These are phyloP conservation scores for Butastur rufipennis DNA, from an alignment of 2,113 vertebrate genomes.

Conservation along the genomic window DNA sequence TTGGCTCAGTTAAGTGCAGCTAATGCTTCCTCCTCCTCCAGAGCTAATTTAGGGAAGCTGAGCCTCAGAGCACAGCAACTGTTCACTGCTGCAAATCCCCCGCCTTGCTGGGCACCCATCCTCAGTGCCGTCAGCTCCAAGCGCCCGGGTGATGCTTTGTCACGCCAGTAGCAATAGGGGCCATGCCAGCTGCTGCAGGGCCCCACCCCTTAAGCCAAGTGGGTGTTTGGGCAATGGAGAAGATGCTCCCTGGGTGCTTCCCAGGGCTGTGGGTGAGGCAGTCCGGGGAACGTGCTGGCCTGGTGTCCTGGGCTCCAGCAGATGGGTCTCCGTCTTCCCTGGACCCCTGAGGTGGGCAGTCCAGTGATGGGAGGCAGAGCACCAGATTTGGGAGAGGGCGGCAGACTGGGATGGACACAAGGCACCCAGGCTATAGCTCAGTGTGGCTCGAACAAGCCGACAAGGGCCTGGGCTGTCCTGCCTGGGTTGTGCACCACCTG, in stretches of 20 bases:
- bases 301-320: background rate
- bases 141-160: background rate
- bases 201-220: background rate
- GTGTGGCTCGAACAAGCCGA: too few species aligned
- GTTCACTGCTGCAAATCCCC: background rate
- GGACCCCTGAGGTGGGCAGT: background rate
- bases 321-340: background rate
- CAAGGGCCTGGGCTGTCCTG: background rate
- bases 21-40: background rate
- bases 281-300: background rate
- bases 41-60: slow-evolving; percentile 16
- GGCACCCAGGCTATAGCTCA: background rate
- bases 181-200: accelerated
- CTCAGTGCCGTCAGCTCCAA: background rate
- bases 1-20: background rate
- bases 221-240: background rate
- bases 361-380: background rate
- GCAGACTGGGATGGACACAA: background rate
- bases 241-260: background rate
- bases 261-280: background rate
- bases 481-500: background rate
- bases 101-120: background rate
- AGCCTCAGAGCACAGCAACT: background rate
- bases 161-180: background rate
- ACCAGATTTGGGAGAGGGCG: background rate